Percentiles rank a stretch among this genome's conserved stretches.
Conservation (phyloP, 2,797 vertebrate genomes). For the Emys orbicularis region DNA sequence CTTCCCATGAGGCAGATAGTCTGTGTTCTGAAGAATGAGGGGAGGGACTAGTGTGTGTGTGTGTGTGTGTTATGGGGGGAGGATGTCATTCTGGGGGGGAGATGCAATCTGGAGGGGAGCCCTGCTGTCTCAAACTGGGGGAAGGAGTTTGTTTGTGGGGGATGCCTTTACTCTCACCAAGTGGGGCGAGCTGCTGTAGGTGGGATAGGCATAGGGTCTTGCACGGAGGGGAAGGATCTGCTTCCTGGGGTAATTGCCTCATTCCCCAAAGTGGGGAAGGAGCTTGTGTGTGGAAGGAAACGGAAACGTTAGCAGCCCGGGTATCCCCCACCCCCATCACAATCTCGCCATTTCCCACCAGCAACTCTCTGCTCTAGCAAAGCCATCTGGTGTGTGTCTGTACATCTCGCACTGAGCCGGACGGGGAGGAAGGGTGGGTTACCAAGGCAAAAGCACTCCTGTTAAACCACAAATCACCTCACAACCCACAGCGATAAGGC, state of each 20-base stretch:
- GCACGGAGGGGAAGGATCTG: background rate
- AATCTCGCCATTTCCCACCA: background rate
- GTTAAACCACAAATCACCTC: background rate
- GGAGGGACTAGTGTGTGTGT: background rate
- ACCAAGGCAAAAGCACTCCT: background rate
- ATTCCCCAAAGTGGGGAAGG: background rate
- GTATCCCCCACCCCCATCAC: background rate
- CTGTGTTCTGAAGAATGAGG: background rate
- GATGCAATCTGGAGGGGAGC: background rate
- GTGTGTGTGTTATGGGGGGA: background rate
- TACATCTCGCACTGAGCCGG: background rate
- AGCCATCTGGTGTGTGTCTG: background rate
- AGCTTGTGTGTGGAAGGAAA: background rate
- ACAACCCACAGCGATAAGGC: background rate
- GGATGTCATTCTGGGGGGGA: background rate
- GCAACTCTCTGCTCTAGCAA: background rate
- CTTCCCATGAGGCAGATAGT: background rate
- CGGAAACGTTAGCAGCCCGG: background rate
- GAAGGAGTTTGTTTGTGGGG: background rate
- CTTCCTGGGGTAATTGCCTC: background rate
- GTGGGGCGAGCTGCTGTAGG: background rate
- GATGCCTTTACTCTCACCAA: background rate
- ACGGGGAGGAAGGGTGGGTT: background rate
- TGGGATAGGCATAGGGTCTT: background rate
- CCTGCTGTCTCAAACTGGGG: background rate